Evolutionary conservation across 2,797 vertebrate genomes (phyloP), one percentile per base, ranked within the genome.

Genomic region (Cichlasoma orientale): DNA sequence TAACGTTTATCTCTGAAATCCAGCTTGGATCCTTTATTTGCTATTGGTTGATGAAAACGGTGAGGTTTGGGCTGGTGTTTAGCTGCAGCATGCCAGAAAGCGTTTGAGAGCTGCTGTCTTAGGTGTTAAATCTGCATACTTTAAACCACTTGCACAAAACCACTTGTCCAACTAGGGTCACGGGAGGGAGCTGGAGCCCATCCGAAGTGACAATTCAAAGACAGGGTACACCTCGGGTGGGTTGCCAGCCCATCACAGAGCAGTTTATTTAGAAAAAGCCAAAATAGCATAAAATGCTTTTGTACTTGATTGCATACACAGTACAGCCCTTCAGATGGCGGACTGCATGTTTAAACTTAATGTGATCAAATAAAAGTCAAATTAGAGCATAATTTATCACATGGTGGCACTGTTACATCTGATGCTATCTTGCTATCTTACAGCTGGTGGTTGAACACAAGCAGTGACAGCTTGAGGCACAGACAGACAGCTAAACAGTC

Each of bases 401-500:
- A 59, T 68, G 80, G 16, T 75, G 6, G 47, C 63, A 56, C 7
- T 78, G 18, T 68, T 71, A 78, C n/a, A 58, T 12, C 29, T 29
- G 23, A 74, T 47, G 75, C 61, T 63, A 4, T 72, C 41, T 72
- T 79, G 73, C 61, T 75, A 5, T 72, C 33, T 74, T 79, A 70
- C 79, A 74, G 68, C 63, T 78, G 54, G 56, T 71, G 68, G 61
- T 56, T 57, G 71, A 76, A 82, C 83, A 84, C 79, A 72, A 80
- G 78, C 78, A 77, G 44, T 9, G 68, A 85, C 92, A 91, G 88
- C 88, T 91, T 90, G 90, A 85, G 75, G 82, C 78, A 41, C 83
- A 84, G 63, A 82, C 78, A 75, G 44, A 76, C 72, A 88, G 50
- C 73, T n/a, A 70, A 80, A 63, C 86, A 84, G 75, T 72, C 84